Base-by-base conservation (phyloP, 37 sponge, comb jelly and placozoan species). In the Axinella damicornis region DNA sequence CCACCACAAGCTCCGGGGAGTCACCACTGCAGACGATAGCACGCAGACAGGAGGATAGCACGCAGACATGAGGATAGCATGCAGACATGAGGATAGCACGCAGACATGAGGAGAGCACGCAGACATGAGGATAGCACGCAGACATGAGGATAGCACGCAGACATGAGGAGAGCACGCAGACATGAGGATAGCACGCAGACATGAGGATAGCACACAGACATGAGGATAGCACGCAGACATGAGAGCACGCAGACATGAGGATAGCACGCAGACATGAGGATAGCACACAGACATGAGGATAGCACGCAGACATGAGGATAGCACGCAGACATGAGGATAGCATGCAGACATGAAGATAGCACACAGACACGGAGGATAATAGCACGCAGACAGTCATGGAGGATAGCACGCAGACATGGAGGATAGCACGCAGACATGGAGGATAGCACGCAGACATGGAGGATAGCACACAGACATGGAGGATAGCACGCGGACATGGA, bases 1-100 rank as follows among this genome's bases (percentile, higher is more conserved):
- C 90, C 64, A 89, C 24, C 28, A 57, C 30, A 33, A 89, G 33
- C 64, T 89, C 89, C 32, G 78, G 68, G 0, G 68, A 28, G 13
- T 89, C 88, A 35, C 36, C 79, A 79, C 66, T 35, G 18, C 72
- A 38, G 33, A 18, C 72, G 16, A 12, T 69, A 19, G 30, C 71
- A 64, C 9, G 25, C 18, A 30, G 69, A 28, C 53, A 65, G 56
- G 37, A 25, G 35, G 57, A 2, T 57, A 75, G 38, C 17, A 28
- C 0, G 54, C 35, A 32, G 35, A n/a, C 35, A 30, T 27, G 33
- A 18, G 53, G 16, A 12, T 69, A 19, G 30, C 71, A 64, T 13
- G 25, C 18, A 30, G 69, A 28, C 53, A 65, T 32, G 37, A 25
- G 35, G 57, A 2, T 57, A 75, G 38, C 17, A 28, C 0, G 54